Evolutionary conservation across 2,888 invertebrate genomes (phyloP), one percentile per base, ranked within the genome.

Genomic region (Microplitis deprimator): DNA sequence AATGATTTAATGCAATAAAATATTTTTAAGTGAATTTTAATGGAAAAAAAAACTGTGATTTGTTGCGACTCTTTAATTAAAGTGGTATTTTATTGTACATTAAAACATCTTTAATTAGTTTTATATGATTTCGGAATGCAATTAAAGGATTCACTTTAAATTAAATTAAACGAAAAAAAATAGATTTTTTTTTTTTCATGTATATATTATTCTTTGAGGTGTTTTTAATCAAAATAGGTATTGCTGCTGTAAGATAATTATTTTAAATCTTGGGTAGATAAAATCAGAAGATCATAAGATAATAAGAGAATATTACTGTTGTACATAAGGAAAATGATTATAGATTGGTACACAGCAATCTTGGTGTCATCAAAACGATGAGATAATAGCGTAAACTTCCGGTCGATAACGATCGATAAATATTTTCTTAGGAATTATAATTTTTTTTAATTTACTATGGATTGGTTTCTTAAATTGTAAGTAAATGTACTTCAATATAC

Each of bases 291-390:
- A 76, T 81, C 72, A 76, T 72, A 76, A 81, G 81, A 77, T 80
- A 81, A 81, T 80, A 76, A 80, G 73, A 72, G 77, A 76, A 75
- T 80, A 79, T 81, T 75, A 74, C 71, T 77, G 75, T 77, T 78
- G 77, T 79, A 75, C 72, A 77, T 77, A 76, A 68, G 59, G 59
- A 39, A 60, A 79, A 64, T 68, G 78, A 73, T 79, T 79, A 81
- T 81, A 77, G 78, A 81, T 29, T 3, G 4, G 29, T 82, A 82
- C 80, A 41, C 79, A 79, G 77, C 79, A 82, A 82, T 82, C 82
- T 79, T 80, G 75, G 77, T 79, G 80, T 80, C 83, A 80, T 82
- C 81, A 82, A 29, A 81, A 75, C 74, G 79, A 79, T 78, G 80
- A 79, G 77, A 77, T 80, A 79, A 77, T 71, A 71, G 77, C 77